These are phyloP conservation scores for Thalassoma bifasciatum DNA, from an alignment of 2,113 vertebrate genomes.

Conservation along the genomic window DNA sequence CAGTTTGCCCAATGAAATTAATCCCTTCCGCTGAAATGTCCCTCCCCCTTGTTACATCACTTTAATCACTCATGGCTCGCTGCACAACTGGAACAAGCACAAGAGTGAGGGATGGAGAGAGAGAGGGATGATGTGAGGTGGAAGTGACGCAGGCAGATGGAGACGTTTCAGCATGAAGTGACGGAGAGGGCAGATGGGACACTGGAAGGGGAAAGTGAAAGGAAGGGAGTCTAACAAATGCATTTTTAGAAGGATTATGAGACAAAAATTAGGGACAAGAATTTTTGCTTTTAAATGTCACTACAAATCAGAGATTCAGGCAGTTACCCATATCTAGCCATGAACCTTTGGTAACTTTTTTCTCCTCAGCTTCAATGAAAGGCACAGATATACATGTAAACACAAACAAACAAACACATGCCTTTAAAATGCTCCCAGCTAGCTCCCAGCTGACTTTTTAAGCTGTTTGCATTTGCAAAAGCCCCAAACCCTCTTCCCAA, in stretches of 20 bases:
- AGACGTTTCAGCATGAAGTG: conserved; percentile 39
- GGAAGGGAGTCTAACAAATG: conserved; percentile 14
- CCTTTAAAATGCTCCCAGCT: neutral
- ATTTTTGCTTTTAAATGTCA: no score
- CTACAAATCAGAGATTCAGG: neutral
- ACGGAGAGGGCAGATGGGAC: conserved; percentile 6
- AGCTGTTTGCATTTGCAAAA: conserved; percentile 1
- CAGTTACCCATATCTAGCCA: neutral
- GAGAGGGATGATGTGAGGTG: conserved; percentile 23
- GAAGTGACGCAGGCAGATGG: conserved; percentile 39
- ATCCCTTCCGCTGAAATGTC: conserved; percentile 28
- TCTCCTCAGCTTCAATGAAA: neutral
- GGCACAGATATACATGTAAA: neutral
- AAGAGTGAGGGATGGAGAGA: conserved; percentile 37
- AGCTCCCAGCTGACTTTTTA: neutral
- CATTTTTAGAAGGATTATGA: neutral
- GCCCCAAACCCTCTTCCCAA: neutral
- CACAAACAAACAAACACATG: neutral
- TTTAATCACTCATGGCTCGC: conserved; percentile 69
- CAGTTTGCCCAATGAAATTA: conserved; percentile 52
- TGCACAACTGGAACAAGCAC: conserved; percentile 70
- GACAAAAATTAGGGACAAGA: neutral
- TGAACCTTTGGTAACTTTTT: neutral
- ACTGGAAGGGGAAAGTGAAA: conserved; percentile 7
- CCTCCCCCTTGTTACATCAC: conserved; percentile 74